A percentile compares a stretch with the other conserved stretches of the same genome.
Evolutionary conservation across 2,797 vertebrate genomes (phyloP).

Genomic region (Brachymystax lenok): DNA sequence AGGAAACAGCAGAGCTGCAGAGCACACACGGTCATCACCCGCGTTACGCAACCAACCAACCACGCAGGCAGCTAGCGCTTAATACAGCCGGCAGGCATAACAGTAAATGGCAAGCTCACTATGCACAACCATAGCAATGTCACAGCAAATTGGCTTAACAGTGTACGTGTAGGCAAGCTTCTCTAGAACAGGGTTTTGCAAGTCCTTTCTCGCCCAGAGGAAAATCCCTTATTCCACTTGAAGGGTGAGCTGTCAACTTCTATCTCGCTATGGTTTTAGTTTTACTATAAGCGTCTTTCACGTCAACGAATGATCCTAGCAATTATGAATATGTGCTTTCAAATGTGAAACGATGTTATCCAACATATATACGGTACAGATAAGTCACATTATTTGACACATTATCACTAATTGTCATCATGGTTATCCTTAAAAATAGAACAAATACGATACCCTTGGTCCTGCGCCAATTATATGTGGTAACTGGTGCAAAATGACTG

Average conservation of each 20-base stretch:
- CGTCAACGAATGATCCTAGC: conserved; percentile 9
- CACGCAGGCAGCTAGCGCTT: conserved; percentile 49
- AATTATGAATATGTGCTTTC: background rate
- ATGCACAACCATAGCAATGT: conserved; percentile 62
- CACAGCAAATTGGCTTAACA: conserved; percentile 77
- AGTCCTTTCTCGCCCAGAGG: conserved; percentile 60
- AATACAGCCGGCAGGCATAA: conserved; percentile 65
- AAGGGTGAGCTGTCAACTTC: conserved; percentile 56
- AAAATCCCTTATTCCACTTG: conserved; percentile 55
- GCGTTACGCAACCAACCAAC: conserved; percentile 72
- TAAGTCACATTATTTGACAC: too few relatives aligned
- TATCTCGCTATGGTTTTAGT: conserved; percentile 13
- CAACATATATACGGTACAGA: too few relatives aligned
- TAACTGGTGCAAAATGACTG: background rate
- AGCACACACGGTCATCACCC: conserved; percentile 67
- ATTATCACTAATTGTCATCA: too few relatives aligned
- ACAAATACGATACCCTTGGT: too few relatives aligned
- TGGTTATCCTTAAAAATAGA: too few relatives aligned
- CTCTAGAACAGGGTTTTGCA: conserved; percentile 66
- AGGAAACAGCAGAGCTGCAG: conserved; percentile 59
- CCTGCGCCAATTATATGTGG: too few relatives aligned
- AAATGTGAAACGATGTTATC: background rate
- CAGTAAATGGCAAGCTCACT: conserved; percentile 72
- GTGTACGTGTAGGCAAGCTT: conserved; percentile 60
- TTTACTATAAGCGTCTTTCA: conserved; percentile 25